Conservation (phyloP, 2,888 invertebrate genomes). For the Agrenia bidenticulata region DNA sequence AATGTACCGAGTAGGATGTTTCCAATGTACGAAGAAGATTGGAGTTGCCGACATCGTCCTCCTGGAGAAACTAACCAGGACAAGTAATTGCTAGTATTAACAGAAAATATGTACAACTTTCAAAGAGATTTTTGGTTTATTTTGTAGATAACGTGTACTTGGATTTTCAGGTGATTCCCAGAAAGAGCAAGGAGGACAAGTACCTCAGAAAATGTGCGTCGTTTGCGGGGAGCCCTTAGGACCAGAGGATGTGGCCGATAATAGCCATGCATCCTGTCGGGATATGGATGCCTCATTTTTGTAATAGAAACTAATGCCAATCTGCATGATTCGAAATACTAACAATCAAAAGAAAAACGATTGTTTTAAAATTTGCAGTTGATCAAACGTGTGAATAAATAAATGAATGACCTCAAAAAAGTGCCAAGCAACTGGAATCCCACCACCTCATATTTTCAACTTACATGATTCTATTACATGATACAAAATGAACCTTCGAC, state of each 20-base stretch:
- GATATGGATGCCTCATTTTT: constrained; percentile 20
- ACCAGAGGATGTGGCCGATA: constrained; percentile 3
- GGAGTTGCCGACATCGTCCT: constrained; percentile 6
- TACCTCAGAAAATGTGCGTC: constrained; percentile 1
- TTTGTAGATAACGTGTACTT: no score
- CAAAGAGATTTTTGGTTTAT: no score
- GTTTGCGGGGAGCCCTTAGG: constrained; percentile 13
- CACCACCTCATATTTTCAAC: no score
- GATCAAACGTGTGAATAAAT: neutral
- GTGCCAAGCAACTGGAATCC: no score
- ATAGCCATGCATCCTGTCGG: constrained; percentile 11
- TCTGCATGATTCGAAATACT: neutral
- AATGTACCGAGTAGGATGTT: constrained; percentile 37
- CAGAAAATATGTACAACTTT: neutral
- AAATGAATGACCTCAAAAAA: no score
- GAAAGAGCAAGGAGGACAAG: neutral
- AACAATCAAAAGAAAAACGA: neutral
- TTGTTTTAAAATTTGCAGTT: neutral
- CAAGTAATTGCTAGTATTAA: neutral
- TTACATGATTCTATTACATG: no score
- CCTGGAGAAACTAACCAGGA: constrained; percentile 12
- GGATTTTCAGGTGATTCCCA: neutral
- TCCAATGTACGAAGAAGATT: constrained; percentile 33
- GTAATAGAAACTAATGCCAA: constrained; percentile 1
- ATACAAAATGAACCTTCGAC: no score